Conservation (phyloP, 2,888 invertebrate genomes). For the Conchocele bisecta region DNA sequence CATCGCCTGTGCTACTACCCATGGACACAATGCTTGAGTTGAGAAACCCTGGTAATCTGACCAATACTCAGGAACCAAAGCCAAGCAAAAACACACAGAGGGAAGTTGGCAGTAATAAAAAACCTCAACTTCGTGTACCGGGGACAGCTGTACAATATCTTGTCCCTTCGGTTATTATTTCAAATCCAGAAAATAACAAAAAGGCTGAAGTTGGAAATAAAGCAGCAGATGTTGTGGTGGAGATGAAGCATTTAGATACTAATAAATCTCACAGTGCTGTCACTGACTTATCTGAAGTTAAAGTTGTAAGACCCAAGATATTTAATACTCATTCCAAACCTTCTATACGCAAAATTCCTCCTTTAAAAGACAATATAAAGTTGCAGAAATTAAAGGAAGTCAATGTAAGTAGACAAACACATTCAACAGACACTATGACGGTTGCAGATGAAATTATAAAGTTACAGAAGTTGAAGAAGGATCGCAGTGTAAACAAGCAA, state of each 20-base stretch:
- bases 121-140: constrained; percentile 28
- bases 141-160: constrained; percentile 59
- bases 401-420: too few species aligned
- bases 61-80: too few species aligned
- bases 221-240: neutral
- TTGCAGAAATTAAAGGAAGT: neutral
- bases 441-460: too few species aligned
- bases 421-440: too few species aligned
- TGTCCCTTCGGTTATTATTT: constrained; percentile 54
- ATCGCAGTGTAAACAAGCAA: too few species aligned
- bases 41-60: too few species aligned
- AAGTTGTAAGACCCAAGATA: constrained; percentile 19
- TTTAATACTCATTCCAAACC: too few species aligned
- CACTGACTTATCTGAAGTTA: neutral
- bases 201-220: neutral
- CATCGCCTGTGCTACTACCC: constrained; percentile 61
- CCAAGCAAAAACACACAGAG: too few species aligned
- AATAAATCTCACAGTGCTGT: too few species aligned
- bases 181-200: constrained; percentile 22
- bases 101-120: too few species aligned
- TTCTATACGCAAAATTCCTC: constrained; percentile 5
- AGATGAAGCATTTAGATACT: too few species aligned
- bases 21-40: constrained; percentile 61
- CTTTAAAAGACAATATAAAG: neutral
- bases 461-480: too few species aligned